A percentile compares a stretch with the other conserved stretches of the same genome.
Evolutionary conservation across 2,113 vertebrate species (phyloP).

Genomic region (Cyphotilapia sp.): DNA sequence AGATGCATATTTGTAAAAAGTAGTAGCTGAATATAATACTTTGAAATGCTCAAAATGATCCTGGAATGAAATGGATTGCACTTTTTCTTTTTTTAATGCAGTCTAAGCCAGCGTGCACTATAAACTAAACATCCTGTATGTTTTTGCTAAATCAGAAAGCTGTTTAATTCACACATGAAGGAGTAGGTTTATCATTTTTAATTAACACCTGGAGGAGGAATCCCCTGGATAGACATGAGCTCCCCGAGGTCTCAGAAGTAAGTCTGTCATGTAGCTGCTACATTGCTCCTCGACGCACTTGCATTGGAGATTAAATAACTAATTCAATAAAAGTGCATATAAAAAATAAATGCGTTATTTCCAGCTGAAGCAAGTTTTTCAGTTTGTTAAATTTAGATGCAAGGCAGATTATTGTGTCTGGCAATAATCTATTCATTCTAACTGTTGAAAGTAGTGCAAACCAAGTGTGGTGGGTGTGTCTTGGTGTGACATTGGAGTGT

Average conservation of each 20-base stretch:
- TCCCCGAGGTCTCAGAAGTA: constrained; percentile 15
- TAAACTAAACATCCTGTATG: neutral
- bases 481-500: constrained; percentile 12
- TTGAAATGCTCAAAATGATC: neutral
- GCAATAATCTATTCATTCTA: neutral
- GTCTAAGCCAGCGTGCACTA: neutral
- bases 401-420: neutral
- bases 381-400: neutral
- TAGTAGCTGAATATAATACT: neutral
- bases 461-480: constrained; percentile 22
- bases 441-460: neutral
- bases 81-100: neutral
- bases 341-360: neutral
- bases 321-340: neutral
- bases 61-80: neutral
- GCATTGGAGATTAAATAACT: neutral
- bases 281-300: constrained; percentile 23
- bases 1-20: neutral
- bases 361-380: neutral
- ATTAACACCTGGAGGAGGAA: constrained; percentile 65
- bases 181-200: constrained; percentile 63
- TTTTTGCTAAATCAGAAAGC: neutral
- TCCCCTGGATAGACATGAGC: constrained; percentile 44
- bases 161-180: constrained; percentile 61
- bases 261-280: constrained; percentile 33